These are phyloP conservation scores for Raja brachyura DNA, from an alignment of 2,113 vertebrate genomes.

Conservation along the genomic window DNA sequence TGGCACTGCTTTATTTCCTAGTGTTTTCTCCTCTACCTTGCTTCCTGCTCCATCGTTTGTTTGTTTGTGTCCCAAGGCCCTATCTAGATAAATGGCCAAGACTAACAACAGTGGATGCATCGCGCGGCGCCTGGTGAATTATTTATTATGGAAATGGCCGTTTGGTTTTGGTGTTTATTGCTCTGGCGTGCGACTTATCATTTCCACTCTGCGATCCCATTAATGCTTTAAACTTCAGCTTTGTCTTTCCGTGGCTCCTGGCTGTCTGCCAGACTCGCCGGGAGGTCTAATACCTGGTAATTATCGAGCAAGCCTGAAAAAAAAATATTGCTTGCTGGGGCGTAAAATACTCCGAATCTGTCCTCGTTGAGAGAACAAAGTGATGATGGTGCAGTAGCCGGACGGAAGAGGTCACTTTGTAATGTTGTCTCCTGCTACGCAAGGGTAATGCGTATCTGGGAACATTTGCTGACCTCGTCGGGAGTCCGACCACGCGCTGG, in stretches of 20 bases:
- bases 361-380: slow-evolving; percentile 2
- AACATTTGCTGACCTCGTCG: too few species aligned
- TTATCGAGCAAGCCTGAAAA: neutral
- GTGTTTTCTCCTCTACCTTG: neutral
- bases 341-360: slow-evolving; percentile 25
- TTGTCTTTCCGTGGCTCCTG: neutral
- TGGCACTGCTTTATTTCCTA: neutral
- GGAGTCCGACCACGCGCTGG: too few species aligned
- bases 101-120: neutral
- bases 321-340: slow-evolving; percentile 5
- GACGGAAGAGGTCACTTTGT: neutral
- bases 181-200: neutral
- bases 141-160: slow-evolving; percentile 21
- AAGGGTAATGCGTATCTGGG: neutral
- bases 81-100: neutral
- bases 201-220: neutral
- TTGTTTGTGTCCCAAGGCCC: neutral
- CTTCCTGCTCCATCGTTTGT: neutral
- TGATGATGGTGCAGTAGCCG: neutral
- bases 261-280: neutral
- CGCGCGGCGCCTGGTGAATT: neutral
- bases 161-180: slow-evolving; percentile 4
- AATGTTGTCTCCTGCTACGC: neutral
- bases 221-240: neutral
- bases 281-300: slow-evolving; percentile 9